A percentile compares a stretch with the other conserved stretches of the same genome.
Evolutionary conservation across 2,888 invertebrate species (phyloP).

Genomic region (Cataglyphis rosenhaueri): DNA sequence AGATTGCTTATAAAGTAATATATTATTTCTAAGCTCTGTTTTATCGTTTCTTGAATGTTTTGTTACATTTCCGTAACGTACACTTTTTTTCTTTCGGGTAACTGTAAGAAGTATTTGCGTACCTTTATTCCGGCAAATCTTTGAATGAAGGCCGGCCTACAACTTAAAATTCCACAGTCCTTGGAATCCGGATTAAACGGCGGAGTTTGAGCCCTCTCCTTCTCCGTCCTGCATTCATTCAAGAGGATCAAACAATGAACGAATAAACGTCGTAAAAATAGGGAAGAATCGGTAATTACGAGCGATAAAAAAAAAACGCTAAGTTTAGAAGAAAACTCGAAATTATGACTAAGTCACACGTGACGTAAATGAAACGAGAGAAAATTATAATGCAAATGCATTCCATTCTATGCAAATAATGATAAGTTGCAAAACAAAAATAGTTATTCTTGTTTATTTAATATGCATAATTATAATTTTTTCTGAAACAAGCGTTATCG

Average conservation of each 20-base stretch:
- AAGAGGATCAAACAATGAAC: constrained; percentile 33
- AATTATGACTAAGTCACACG: background rate
- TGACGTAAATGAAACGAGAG: background rate
- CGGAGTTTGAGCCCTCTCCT: constrained; percentile 83
- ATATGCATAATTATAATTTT: background rate
- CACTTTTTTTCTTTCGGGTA: background rate
- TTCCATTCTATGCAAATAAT: background rate
- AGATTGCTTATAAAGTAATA: background rate
- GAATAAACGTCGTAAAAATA: background rate
- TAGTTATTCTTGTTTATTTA: background rate
- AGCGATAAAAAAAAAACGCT: constrained; percentile 14
- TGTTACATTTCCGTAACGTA: background rate
- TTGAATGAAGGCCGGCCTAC: constrained; percentile 94
- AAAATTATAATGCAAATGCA: background rate
- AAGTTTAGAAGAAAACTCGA: background rate
- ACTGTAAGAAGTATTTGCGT: constrained; percentile 63
- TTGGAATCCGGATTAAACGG: constrained; percentile 88
- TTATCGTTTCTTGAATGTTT: background rate
- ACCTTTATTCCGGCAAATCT: constrained; percentile 96
- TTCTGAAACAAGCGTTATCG: background rate
- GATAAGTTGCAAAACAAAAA: background rate
- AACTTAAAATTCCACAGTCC: constrained; percentile 95
- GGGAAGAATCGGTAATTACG: background rate
- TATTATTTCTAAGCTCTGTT: background rate
- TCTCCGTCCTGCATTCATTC: constrained; percentile 79